Base-by-base conservation (phyloP, 2,888 invertebrate species). In the Dicranocentrus wangi region DNA sequence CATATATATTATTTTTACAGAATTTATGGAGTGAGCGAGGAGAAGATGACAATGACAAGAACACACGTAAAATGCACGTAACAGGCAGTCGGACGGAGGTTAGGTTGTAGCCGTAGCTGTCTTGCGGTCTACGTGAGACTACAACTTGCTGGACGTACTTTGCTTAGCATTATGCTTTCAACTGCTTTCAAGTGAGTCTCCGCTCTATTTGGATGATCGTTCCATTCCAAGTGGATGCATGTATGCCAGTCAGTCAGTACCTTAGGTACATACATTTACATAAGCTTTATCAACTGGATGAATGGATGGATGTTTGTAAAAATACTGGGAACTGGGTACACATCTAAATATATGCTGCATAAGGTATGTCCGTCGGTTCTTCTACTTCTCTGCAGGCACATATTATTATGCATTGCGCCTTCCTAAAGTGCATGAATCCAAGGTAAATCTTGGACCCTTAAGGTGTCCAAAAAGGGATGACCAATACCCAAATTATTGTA, bases 401-500 rank as follows among this genome's bases (percentile, higher is more conserved):
- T n/a, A n/a, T n/a, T n/a, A n/a, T n/a, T n/a, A n/a, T n/a, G n/a
- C n/a, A n/a, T n/a, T n/a, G n/a, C n/a, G n/a, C n/a, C n/a, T n/a
- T n/a, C n/a, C n/a, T n/a, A n/a, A n/a, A n/a, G n/a, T n/a, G n/a
- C n/a, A n/a, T n/a, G n/a, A n/a, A n/a, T n/a, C n/a, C n/a, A n/a
- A n/a, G n/a, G n/a, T n/a, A n/a, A n/a, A n/a, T n/a, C n/a, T 42
- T n/a, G 5, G 51, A 19, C 19, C 51, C 51, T 51, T 51, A 17
- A 3, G 15, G 51, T 51, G 51, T 51, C 51, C 5, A 19, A 51
- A 51, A 15, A 51, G n/a, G 51, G 5, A 15, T 8, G 47, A 10
- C 47, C 13, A 47, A 7, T 15, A 47, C 21, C n/a, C 43, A 47
- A 69, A 68, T 68, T 61, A 70, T 68, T 61, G 43, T 53, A 13